Conservation (phyloP, 2,888 invertebrate species). For the Rutpela maculata region DNA sequence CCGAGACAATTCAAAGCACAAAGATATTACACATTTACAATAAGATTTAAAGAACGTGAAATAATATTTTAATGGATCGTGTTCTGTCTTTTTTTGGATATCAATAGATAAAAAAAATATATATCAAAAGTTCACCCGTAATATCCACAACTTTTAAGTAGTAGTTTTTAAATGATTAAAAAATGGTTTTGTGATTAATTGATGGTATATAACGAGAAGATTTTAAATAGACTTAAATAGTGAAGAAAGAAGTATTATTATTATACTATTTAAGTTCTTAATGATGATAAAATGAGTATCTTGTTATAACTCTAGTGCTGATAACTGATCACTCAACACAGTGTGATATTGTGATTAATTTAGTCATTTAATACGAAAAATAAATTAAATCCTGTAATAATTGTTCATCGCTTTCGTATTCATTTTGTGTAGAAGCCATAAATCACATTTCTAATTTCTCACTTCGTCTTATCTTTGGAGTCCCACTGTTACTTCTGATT, state of each 20-base stretch:
- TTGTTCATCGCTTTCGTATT: slow-evolving; percentile 26
- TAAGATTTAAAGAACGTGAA: no score
- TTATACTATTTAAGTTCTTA: slow-evolving; percentile 1
- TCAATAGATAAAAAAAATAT: no score
- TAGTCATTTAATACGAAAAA: slow-evolving; percentile 38
- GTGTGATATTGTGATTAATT: slow-evolving; percentile 37
- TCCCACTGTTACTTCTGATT: slow-evolving; percentile 59
- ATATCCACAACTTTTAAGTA: neutral
- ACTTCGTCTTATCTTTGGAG: slow-evolving; percentile 54
- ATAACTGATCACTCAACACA: slow-evolving; percentile 34
- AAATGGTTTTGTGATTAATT: neutral
- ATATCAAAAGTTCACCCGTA: no score
- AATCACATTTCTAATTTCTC: slow-evolving; percentile 59
- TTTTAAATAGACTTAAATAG: neutral
- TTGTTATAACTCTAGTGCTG: slow-evolving; percentile 1
- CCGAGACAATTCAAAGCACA: no score
- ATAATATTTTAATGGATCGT: no score
- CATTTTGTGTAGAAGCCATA: slow-evolving; percentile 47
- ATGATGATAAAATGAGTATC: neutral
- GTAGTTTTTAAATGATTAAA: neutral
- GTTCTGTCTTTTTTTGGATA: no score
- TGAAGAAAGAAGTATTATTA: neutral
- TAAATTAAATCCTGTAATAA: slow-evolving; percentile 40
- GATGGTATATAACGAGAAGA: neutral
- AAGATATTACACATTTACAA: no score